phyloP scores from a whole-genome alignment of 2,113 vertebrate genomes.

The Ciconia maguari region DNA sequence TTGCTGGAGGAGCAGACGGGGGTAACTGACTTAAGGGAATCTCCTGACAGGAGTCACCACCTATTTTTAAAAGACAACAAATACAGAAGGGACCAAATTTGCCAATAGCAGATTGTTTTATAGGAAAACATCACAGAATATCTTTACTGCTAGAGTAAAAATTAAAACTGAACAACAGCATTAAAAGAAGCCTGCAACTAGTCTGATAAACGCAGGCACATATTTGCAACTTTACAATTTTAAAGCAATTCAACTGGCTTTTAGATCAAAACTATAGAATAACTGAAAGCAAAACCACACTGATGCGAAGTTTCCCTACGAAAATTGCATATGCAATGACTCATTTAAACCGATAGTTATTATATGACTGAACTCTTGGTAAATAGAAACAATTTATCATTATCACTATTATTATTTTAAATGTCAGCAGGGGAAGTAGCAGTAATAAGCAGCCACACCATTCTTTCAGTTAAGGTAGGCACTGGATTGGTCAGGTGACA shows the following conservation, averaged over 20 bases:
- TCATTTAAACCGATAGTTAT: not conserved
- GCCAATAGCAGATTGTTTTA: not conserved
- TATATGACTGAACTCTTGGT: not conserved
- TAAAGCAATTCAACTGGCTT: not conserved
- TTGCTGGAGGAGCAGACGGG: slow-evolving; percentile 70
- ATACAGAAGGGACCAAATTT: not conserved
- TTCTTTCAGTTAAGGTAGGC: not conserved
- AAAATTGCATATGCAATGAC: not conserved
- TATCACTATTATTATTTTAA: not conserved
- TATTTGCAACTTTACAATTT: not conserved
- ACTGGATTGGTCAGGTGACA: not conserved
- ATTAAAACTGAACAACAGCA: not conserved
- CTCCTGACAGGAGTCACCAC: slow-evolving; percentile 77
- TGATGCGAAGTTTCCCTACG: not conserved
- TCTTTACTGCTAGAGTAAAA: not conserved
- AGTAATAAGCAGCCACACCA: not conserved
- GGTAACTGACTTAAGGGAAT: slow-evolving; percentile 85
- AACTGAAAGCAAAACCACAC: not conserved
- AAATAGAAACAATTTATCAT: not conserved
- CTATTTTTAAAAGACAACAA: slow-evolving; percentile 58
- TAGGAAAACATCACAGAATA: not conserved
- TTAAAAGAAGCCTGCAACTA: not conserved
- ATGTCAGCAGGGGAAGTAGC: not conserved
- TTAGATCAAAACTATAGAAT: not conserved
- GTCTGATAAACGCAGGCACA: not conserved